phyloP scores from a whole-genome alignment of 2,113 vertebrate species.

The Malurus alboscapulatus region DNA sequence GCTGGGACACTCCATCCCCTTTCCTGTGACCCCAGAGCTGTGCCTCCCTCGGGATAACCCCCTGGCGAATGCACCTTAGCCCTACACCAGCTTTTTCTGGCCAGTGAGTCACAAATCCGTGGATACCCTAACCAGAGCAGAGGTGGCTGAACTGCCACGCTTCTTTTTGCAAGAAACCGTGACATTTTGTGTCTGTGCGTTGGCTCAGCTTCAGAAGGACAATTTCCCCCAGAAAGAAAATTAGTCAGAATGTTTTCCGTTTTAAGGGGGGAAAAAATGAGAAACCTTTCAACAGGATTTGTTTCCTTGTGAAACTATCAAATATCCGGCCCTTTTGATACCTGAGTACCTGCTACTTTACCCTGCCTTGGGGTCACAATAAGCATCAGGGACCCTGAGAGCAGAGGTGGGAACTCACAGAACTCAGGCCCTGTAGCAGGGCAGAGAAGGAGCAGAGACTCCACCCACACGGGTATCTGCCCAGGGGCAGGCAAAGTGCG shows the following conservation, averaged over 20 bases:
- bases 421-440: background rate
- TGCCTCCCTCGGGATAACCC: background rate
- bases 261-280: background rate
- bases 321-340: background rate
- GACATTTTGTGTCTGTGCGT: background rate
- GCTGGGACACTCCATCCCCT: background rate
- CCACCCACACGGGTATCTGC: background rate
- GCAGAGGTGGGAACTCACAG: background rate
- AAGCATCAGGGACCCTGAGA: background rate
- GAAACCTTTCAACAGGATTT: background rate
- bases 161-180: background rate
- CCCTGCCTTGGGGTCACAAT: background rate
- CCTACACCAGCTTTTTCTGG: background rate
- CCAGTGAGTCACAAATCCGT: background rate
- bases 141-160: background rate
- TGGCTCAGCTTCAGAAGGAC: background rate
- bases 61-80: background rate
- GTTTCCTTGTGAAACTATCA: background rate
- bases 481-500: background rate
- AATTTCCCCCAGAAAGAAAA: background rate
- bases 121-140: background rate
- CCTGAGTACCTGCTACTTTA: background rate
- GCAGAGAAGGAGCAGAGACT: accelerated
- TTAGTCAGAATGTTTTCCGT: background rate
- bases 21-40: background rate